These are phyloP conservation scores for Troides aeacus DNA, from an alignment of 2,888 invertebrate species.

Conservation along the genomic window DNA sequence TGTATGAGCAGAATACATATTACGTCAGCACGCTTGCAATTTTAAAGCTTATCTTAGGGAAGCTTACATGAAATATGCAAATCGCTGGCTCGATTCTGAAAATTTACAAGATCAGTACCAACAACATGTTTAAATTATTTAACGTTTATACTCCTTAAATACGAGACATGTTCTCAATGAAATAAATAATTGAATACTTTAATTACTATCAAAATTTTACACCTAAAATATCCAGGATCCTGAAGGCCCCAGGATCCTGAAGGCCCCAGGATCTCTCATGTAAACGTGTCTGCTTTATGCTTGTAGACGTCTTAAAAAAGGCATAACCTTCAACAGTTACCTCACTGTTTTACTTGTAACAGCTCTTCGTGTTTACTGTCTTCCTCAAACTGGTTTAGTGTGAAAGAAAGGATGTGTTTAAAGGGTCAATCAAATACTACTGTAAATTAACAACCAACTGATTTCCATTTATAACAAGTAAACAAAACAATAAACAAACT, in stretches of 20 bases:
- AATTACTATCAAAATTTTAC: not conserved
- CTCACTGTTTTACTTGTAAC: no score
- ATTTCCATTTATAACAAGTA: not conserved
- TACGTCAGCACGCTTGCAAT: not conserved
- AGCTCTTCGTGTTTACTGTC: no score
- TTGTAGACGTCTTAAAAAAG: no score
- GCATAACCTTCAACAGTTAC: no score
- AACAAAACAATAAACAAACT: slow-evolving; percentile 12
- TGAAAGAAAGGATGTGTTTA: no score
- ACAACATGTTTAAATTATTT: not conserved
- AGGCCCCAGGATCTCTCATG: no score
- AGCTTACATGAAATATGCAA: slow-evolving; percentile 12
- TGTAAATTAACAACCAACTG: not conserved
- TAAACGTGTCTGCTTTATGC: no score
- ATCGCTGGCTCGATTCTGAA: not conserved
- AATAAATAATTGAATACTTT: not conserved
- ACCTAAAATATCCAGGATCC: no score
- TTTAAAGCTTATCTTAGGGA: not conserved
- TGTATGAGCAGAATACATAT: not conserved
- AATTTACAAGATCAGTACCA: not conserved
- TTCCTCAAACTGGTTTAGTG: no score
- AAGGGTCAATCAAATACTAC: no score
- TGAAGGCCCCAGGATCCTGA: no score
- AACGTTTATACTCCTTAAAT: not conserved
- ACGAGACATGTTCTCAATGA: not conserved